These are phyloP conservation scores for Nephila pilipes DNA, from an alignment of 1,140 invertebrate species.

Conservation along the genomic window DNA sequence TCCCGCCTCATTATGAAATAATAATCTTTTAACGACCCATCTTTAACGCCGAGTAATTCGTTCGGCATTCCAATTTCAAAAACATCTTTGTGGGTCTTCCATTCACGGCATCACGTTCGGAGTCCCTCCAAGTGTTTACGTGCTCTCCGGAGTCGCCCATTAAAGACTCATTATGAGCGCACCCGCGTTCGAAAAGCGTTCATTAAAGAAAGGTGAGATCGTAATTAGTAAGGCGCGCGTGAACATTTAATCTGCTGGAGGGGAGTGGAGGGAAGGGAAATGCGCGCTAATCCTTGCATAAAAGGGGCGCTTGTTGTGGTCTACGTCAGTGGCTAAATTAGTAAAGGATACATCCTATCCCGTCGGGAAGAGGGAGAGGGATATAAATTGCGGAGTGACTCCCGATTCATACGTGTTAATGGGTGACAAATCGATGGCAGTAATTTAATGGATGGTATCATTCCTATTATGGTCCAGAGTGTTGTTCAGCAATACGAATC, in stretches of 20 bases:
- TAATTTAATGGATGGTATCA: neutral
- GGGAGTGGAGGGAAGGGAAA: too few species aligned
- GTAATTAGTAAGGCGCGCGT: constrained; percentile 36
- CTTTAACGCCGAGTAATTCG: constrained; percentile 34
- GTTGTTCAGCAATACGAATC: too few species aligned
- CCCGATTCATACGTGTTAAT: neutral
- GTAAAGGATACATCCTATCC: constrained; percentile 29
- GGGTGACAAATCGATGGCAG: neutral
- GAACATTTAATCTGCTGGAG: constrained; percentile 1
- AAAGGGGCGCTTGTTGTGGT: constrained; percentile 27
- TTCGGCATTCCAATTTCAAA: constrained; percentile 20
- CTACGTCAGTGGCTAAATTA: constrained; percentile 47
- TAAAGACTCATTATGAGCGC: constrained; percentile 36
- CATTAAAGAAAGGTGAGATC: constrained; percentile 40
- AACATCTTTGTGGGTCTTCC: constrained; percentile 27
- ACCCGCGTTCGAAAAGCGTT: constrained; percentile 3
- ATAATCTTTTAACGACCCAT: constrained; percentile 39
- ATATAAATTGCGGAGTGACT: neutral
- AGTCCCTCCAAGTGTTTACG: constrained; percentile 38
- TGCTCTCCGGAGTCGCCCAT: neutral
- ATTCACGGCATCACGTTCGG: constrained; percentile 27
- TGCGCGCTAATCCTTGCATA: constrained; percentile 22
- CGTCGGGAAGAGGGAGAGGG: neutral
- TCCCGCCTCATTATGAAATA: constrained; percentile 34
- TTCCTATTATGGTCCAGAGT: too few species aligned